Evolutionary conservation across 2,113 vertebrate species (phyloP).

Genomic region (Sus scrofa): DNA sequence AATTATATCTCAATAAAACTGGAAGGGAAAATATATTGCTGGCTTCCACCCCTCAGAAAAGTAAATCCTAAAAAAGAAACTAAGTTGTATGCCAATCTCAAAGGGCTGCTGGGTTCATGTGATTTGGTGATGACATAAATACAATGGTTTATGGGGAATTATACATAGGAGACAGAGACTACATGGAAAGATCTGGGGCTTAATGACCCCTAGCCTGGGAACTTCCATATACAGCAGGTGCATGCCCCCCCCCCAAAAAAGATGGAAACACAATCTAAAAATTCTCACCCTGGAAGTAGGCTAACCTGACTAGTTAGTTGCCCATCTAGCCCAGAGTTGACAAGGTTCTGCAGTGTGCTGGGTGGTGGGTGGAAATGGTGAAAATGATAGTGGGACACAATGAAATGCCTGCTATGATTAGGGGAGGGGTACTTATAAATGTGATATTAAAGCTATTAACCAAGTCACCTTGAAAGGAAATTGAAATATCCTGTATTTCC

Average conservation of each 20-base stretch:
- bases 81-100: neutral
- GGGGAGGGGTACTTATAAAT: neutral
- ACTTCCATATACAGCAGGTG: too few species aligned
- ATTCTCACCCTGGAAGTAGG: neutral
- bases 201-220: neutral
- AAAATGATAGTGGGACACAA: neutral
- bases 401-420: neutral
- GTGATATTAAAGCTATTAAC: neutral
- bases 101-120: neutral
- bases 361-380: neutral
- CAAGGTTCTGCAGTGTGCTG: neutral
- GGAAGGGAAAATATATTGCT: neutral
- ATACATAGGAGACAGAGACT: neutral
- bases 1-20: neutral
- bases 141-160: neutral
- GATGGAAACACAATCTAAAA: neutral
- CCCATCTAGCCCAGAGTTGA: neutral
- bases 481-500: neutral
- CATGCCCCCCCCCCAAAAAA: too few species aligned
- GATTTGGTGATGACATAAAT: neutral
- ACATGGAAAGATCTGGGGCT: neutral
- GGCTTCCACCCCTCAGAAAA: neutral
- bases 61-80: neutral
- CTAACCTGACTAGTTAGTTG: neutral
- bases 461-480: constrained; percentile 29